Evolutionary conservation across 2,113 vertebrate species (phyloP).

Genomic region (Lasiurus borealis): DNA sequence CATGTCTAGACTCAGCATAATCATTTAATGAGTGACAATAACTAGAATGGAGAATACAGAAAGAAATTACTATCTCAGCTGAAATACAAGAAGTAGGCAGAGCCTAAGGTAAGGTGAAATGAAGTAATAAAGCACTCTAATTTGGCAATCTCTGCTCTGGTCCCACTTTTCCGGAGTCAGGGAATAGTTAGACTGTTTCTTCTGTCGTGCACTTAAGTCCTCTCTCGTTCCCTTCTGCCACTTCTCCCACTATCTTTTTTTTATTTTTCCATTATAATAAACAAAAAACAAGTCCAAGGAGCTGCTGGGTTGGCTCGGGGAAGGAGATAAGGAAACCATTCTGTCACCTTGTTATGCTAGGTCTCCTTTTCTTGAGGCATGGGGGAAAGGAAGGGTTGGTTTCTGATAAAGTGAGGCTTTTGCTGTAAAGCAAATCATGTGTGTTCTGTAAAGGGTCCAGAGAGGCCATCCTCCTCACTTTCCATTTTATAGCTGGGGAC

Average conservation of each 20-base stretch:
- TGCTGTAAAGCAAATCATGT: neutral
- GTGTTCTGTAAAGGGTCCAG: neutral
- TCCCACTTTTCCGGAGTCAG: neutral
- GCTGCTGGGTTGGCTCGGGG: neutral
- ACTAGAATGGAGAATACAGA: neutral
- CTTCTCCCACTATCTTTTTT: neutral
- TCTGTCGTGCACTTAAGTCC: fast-evolving
- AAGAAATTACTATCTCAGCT: neutral
- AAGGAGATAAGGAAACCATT: neutral
- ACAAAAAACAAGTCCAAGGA: neutral
- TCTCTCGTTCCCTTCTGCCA: neutral
- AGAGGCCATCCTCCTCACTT: neutral
- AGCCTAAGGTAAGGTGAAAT: neutral
- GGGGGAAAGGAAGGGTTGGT: neutral
- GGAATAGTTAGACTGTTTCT: neutral
- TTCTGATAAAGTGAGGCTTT: neutral
- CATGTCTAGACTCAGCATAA: neutral
- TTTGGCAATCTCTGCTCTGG: neutral
- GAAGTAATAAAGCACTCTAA: neutral
- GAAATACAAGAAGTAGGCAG: neutral
- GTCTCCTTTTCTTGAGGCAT: neutral
- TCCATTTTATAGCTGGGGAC: neutral
- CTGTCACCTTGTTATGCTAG: neutral
- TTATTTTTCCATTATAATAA: neutral
- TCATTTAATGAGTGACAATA: neutral